Percentiles rank a stretch among this genome's conserved stretches.
phyloP scores from a whole-genome alignment of 2,797 vertebrate species.

The Hippocampus kuda region DNA sequence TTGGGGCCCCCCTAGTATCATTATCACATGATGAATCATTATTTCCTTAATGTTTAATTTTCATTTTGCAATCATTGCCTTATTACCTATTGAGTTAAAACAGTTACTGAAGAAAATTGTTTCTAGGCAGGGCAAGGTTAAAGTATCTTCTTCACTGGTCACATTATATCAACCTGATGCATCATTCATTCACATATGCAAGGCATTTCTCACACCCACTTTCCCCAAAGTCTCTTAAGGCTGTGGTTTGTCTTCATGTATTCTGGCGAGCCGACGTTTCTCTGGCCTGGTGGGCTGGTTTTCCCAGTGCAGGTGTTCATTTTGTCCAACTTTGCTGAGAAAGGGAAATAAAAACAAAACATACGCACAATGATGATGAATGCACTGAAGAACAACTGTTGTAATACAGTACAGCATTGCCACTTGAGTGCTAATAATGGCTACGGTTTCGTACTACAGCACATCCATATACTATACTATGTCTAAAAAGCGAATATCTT shows the following conservation, averaged over 20 bases:
- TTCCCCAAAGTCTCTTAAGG: conserved; percentile 94
- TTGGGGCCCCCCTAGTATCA: not conserved
- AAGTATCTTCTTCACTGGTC: not conserved
- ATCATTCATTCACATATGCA: not conserved
- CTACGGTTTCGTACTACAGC: not conserved
- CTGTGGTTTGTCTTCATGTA: conserved; percentile 86
- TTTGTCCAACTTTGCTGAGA: conserved; percentile 73
- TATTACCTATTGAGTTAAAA: not conserved
- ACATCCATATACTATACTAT: not conserved
- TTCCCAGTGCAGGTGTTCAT: conserved; percentile 62
- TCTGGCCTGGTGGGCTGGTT: conserved; percentile 62
- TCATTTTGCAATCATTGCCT: not conserved
- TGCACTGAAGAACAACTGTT: not conserved
- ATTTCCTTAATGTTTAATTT: not conserved
- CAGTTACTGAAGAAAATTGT: not conserved
- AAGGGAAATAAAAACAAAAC: conserved; percentile 15
- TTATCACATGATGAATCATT: not conserved
- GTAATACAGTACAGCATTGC: not conserved
- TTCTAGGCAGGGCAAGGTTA: not conserved
- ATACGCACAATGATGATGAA: not conserved
- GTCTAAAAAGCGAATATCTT: not conserved
- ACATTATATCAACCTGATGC: not conserved
- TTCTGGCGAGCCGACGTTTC: conserved; percentile 78
- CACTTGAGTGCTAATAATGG: not conserved
- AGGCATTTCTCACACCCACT: conserved; percentile 68